phyloP scores from a whole-genome alignment of 1,140 invertebrate species.

The Melitaea cinxia region DNA sequence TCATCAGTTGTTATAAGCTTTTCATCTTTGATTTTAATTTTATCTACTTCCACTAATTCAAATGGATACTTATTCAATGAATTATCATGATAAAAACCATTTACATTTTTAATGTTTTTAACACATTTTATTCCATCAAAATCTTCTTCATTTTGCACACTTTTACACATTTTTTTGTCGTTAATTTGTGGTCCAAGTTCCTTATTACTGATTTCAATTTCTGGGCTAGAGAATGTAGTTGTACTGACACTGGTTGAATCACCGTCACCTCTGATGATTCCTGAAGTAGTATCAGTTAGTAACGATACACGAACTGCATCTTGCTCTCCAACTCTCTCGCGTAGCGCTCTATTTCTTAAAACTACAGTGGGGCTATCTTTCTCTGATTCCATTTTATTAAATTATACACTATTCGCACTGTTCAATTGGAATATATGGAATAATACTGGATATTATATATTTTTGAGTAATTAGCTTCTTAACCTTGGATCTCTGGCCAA shows the following conservation, averaged over 20 bases:
- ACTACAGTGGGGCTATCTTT: constrained; percentile 48
- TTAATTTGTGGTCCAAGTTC: constrained; percentile 38
- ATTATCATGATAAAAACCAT: not conserved
- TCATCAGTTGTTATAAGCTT: constrained; percentile 25
- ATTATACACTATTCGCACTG: constrained; percentile 35
- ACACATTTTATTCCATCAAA: constrained; percentile 34
- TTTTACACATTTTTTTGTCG: constrained; percentile 21
- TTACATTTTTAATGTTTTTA: not conserved
- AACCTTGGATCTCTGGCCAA: constrained; percentile 78
- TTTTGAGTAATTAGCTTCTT: constrained; percentile 60
- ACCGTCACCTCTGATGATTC: constrained; percentile 66
- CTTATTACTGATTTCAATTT: constrained; percentile 55
- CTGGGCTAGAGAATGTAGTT: constrained; percentile 65
- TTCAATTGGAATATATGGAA: too few relatives aligned
- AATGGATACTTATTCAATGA: not conserved
- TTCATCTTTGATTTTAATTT: constrained; percentile 30
- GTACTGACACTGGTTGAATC: constrained; percentile 56
- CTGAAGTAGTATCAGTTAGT: constrained; percentile 70
- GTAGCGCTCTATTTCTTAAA: constrained; percentile 53
- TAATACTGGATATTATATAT: constrained; percentile 64
- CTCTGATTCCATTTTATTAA: constrained; percentile 57
- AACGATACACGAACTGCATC: constrained; percentile 63
- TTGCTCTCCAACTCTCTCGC: constrained; percentile 37
- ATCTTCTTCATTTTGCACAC: constrained; percentile 38
- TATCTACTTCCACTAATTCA: constrained; percentile 22